phyloP scores from a whole-genome alignment of 2,797 vertebrate species.

The Urosaurus nigricauda region DNA sequence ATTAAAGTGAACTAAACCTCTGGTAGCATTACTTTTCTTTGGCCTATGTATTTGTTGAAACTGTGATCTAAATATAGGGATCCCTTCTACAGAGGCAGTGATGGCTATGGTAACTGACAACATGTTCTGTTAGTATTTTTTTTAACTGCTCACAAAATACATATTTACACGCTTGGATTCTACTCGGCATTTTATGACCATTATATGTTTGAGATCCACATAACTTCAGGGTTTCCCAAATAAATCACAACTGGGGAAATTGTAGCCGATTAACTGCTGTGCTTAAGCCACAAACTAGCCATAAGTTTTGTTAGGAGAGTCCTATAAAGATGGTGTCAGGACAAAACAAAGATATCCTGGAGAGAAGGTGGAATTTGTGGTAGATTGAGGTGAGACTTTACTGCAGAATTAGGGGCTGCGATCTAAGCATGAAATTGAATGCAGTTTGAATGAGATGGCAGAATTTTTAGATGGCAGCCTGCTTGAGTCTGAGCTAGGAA shows the following conservation, averaged over 20 bases:
- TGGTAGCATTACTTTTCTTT: not conserved
- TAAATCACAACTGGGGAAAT: constrained; percentile 8
- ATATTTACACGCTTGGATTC: constrained; percentile 31
- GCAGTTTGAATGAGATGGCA: not conserved
- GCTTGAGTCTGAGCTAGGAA: not conserved
- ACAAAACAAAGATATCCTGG: not conserved
- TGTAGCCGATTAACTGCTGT: not conserved
- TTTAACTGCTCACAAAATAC: constrained; percentile 10
- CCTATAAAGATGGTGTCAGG: not conserved
- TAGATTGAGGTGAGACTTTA: not conserved
- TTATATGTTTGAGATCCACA: not conserved
- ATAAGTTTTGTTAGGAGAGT: not conserved
- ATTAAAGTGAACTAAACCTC: not conserved
- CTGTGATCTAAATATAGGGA: not conserved
- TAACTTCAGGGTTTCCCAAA: constrained; percentile 32
- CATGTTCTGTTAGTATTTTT: not conserved
- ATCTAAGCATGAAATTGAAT: not conserved
- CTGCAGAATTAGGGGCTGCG: not conserved
- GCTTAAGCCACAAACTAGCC: not conserved
- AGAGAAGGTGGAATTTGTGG: not conserved
- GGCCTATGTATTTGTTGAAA: not conserved
- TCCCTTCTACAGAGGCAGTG: constrained; percentile 1
- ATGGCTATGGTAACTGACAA: not conserved
- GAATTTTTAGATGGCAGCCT: not conserved
- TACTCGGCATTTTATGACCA: constrained; percentile 3